Percentiles rank a stretch among this genome's conserved stretches.
These are phyloP conservation scores for Gadopsis marmoratus DNA, from an alignment of 2,797 vertebrate genomes.

Conservation along the genomic window DNA sequence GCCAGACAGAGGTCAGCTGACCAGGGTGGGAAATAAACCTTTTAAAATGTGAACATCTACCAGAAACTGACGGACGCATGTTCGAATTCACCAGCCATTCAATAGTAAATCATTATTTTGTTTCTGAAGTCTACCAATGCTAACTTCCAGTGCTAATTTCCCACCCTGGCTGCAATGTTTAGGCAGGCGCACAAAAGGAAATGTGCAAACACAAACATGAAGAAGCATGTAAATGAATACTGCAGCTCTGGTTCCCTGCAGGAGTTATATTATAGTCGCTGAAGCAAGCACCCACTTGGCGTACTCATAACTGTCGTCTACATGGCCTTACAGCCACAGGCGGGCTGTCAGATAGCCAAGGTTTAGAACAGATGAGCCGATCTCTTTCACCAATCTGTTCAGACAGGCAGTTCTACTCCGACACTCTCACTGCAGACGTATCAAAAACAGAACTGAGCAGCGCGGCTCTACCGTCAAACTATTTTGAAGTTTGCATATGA, in stretches of 20 bases:
- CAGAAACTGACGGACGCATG: too few species aligned
- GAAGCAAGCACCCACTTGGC: slow-evolving; percentile 35
- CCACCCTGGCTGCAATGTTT: slow-evolving; percentile 19
- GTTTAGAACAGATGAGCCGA: slow-evolving; percentile 55
- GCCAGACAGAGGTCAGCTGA: slow-evolving; percentile 32
- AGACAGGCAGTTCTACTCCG: slow-evolving; percentile 62
- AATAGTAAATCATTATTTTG: too few species aligned
- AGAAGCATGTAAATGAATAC: slow-evolving; percentile 32
- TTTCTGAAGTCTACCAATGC: too few species aligned
- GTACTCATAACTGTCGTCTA: slow-evolving; percentile 21
- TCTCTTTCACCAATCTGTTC: slow-evolving; percentile 60
- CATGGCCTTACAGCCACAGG: slow-evolving; percentile 48
- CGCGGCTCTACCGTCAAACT: slow-evolving; percentile 5
- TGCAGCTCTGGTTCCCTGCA: neutral
- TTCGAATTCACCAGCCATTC: too few species aligned
- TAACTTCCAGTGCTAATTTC: too few species aligned
- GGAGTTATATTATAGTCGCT: slow-evolving; percentile 20
- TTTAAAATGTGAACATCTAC: too few species aligned
- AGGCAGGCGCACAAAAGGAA: slow-evolving; percentile 42
- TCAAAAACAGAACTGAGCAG: slow-evolving; percentile 38
- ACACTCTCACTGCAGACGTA: slow-evolving; percentile 29
- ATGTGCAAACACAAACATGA: slow-evolving; percentile 43
- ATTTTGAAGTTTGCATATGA: slow-evolving; percentile 17
- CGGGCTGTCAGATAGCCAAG: slow-evolving; percentile 52
- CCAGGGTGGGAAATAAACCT: too few species aligned